These are phyloP conservation scores for Lanistes nyassanus DNA, from an alignment of 1,140 invertebrate genomes.

Conservation along the genomic window DNA sequence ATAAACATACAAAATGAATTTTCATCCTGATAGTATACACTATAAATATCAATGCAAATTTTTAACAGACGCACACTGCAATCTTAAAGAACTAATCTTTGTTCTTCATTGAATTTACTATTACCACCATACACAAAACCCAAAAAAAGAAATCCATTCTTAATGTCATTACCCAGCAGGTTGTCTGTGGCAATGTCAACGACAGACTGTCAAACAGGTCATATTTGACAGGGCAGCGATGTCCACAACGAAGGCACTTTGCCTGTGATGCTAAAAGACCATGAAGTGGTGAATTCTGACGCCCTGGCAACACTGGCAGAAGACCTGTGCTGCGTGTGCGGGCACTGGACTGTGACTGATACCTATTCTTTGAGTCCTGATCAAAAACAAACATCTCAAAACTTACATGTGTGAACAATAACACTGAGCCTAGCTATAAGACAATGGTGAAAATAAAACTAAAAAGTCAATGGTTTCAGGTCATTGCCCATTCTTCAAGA, in stretches of 20 bases:
- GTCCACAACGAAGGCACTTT: constrained; percentile 81
- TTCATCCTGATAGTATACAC: too few species aligned
- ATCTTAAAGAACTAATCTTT: too few species aligned
- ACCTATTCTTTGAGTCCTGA: constrained; percentile 41
- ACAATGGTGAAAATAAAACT: too few species aligned
- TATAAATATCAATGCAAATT: too few species aligned
- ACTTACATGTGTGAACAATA: background rate
- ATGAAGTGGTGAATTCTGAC: constrained; percentile 75
- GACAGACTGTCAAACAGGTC: constrained; percentile 91
- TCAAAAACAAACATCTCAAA: constrained; percentile 12
- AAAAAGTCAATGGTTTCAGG: too few species aligned
- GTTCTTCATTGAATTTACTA: too few species aligned
- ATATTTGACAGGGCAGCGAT: constrained; percentile 85
- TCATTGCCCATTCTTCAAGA: too few species aligned
- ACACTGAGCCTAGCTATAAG: too few species aligned
- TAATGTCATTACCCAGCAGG: constrained; percentile 2
- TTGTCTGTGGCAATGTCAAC: constrained; percentile 70
- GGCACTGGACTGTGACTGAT: constrained; percentile 45
- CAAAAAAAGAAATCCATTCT: background rate
- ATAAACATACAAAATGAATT: too few species aligned
- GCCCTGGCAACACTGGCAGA: constrained; percentile 61
- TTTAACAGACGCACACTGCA: too few species aligned
- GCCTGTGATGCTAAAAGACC: constrained; percentile 87
- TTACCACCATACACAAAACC: too few species aligned
- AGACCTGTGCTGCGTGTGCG: constrained; percentile 46